A percentile compares a stretch with the other conserved stretches of the same genome.
These are phyloP conservation scores for Apteryx owenii DNA, from an alignment of 2,113 vertebrate species.

Conservation along the genomic window DNA sequence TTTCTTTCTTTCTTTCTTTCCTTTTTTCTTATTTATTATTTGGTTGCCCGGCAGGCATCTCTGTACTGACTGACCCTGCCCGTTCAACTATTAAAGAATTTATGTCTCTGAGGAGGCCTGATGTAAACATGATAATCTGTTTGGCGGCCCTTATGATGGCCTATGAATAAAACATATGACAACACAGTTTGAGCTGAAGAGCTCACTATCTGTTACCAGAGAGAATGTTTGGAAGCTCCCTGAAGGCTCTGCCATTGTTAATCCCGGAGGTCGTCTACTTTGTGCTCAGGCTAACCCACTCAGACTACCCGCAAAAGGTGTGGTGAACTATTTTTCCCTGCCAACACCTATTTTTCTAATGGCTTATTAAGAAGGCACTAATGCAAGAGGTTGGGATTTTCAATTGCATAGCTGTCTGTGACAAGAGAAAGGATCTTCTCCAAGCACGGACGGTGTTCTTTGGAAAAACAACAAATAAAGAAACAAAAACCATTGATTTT, in stretches of 20 bases:
- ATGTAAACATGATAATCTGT: slow-evolving; percentile 91
- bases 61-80: slow-evolving; percentile 73
- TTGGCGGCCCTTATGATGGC: slow-evolving; percentile 84
- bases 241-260: slow-evolving; percentile 75
- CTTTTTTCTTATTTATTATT: slow-evolving; percentile 71
- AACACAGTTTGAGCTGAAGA: slow-evolving; percentile 80
- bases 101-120: slow-evolving; percentile 87
- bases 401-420: not conserved
- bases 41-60: slow-evolving; percentile 73
- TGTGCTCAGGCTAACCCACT: slow-evolving; percentile 21
- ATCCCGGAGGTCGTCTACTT: slow-evolving; percentile 70
- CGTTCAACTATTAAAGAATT: slow-evolving; percentile 89
- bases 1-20: slow-evolving; percentile 34
- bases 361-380: slow-evolving; percentile 74
- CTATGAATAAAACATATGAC: slow-evolving; percentile 91
- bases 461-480: not conserved
- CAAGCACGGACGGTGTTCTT: not conserved
- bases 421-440: not conserved
- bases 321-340: slow-evolving; percentile 69
- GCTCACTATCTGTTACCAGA: slow-evolving; percentile 82
- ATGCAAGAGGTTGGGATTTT: not conserved
- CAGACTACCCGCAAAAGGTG: slow-evolving; percentile 68
- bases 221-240: slow-evolving; percentile 76
- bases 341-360: slow-evolving; percentile 76
- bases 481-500: not conserved